A percentile compares a stretch with the other conserved stretches of the same genome.
phyloP scores from a whole-genome alignment of 2,888 invertebrate genomes.

The Pantelozetes paolii region DNA sequence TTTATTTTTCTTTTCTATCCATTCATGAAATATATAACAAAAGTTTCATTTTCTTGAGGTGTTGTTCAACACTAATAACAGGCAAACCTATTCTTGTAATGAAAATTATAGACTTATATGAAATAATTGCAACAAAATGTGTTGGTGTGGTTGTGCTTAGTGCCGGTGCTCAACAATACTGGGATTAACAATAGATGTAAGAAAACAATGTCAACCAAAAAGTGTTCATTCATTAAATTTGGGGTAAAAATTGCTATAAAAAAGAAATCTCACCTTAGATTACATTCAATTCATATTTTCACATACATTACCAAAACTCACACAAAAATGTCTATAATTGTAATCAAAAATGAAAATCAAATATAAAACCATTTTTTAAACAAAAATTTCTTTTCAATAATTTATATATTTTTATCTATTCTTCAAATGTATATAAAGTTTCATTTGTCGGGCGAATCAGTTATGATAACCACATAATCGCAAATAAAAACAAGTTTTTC shows the following conservation, averaged over 20 bases:
- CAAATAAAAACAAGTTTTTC: conserved; percentile 10
- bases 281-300: neutral
- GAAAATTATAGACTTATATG: neutral
- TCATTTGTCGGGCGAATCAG: neutral
- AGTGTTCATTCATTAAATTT: neutral
- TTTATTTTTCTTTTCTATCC: neutral
- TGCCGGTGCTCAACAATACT: conserved; percentile 23
- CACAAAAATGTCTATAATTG: neutral
- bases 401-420: neutral
- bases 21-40: neutral
- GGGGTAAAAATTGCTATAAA: neutral
- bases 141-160: conserved; percentile 25
- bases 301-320: neutral
- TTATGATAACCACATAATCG: neutral
- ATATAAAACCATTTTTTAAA: neutral
- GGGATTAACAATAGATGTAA: conserved; percentile 22
- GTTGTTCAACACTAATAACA: neutral
- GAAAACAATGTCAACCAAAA: conserved; percentile 11
- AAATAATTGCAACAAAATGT: neutral
- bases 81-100: neutral
- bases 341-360: neutral
- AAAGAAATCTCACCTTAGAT: neutral
- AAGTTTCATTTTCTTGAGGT: conserved; percentile 7
- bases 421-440: neutral
- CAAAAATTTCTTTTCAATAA: neutral